Conservation (phyloP, 2,113 vertebrate species). For the Pitta sordida region DNA sequence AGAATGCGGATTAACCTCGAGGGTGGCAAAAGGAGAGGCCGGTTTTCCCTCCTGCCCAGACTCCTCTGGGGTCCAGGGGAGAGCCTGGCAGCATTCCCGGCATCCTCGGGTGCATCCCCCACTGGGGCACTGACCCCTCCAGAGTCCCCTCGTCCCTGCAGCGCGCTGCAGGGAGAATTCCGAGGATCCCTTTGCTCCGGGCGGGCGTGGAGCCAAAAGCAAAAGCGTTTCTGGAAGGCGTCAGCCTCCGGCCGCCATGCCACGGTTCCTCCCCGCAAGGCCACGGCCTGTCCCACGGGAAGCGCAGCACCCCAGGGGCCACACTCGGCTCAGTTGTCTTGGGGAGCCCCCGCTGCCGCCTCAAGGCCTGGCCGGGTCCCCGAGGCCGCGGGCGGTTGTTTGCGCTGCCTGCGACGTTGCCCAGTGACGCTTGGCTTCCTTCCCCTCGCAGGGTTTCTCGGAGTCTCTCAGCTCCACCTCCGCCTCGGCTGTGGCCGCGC, state of each 20-base stretch:
- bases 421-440: constrained; percentile 42
- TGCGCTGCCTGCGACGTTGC: background rate
- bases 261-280: accelerated
- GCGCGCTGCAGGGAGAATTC: background rate
- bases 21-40: background rate
- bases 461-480: constrained; percentile 22
- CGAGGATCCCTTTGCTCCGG: background rate
- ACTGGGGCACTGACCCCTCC: background rate
- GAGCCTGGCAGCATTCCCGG: background rate
- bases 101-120: accelerated
- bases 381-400: background rate
- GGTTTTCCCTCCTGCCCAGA: background rate
- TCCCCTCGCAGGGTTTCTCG: background rate
- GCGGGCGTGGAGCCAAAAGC: background rate
- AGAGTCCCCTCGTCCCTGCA: background rate
- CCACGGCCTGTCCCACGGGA: too few species aligned
- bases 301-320: too few species aligned
- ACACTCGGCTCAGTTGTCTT: too few species aligned
- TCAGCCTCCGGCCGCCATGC: accelerated
- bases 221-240: background rate
- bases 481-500: background rate
- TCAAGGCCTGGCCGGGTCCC: background rate
- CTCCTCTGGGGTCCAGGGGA: accelerated
- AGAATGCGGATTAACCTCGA: background rate
- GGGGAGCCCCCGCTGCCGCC: accelerated